These are phyloP conservation scores for Dolomedes plantarius DNA, from an alignment of 2,888 invertebrate genomes.

Conservation along the genomic window DNA sequence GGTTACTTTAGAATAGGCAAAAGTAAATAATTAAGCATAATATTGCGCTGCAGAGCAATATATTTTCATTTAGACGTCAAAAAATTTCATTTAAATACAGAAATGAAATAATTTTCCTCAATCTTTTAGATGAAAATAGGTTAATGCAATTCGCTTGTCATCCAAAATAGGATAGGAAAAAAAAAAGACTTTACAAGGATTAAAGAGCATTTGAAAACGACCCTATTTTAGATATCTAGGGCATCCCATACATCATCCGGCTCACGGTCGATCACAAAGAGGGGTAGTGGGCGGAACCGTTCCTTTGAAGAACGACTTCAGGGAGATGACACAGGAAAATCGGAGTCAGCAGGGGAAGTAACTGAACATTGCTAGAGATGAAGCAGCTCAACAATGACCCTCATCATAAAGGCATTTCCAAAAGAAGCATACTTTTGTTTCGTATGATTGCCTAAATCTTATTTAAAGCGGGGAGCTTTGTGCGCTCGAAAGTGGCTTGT, in stretches of 20 bases:
- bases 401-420: background rate
- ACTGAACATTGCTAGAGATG: background rate
- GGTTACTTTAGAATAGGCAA: no score
- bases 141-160: conserved; percentile 50
- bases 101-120: background rate
- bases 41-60: no score
- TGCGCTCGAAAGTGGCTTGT: background rate
- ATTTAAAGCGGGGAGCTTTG: background rate
- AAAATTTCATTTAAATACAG: background rate
- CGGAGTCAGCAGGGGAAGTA: background rate
- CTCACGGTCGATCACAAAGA: conserved; percentile 12
- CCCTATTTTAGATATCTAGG: conserved; percentile 58
- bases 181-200: conserved; percentile 24
- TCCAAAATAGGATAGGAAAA: background rate
- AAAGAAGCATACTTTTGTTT: background rate
- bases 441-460: background rate
- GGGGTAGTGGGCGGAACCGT: background rate
- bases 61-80: background rate
- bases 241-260: conserved; percentile 46
- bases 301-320: conserved; percentile 26
- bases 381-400: conserved; percentile 9
- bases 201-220: conserved; percentile 48
- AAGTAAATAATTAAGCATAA: no score
- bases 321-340: conserved; percentile 7
- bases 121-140: conserved; percentile 16